Conservation (phyloP, 1,140 invertebrate genomes). For the Microplitis mediator region DNA sequence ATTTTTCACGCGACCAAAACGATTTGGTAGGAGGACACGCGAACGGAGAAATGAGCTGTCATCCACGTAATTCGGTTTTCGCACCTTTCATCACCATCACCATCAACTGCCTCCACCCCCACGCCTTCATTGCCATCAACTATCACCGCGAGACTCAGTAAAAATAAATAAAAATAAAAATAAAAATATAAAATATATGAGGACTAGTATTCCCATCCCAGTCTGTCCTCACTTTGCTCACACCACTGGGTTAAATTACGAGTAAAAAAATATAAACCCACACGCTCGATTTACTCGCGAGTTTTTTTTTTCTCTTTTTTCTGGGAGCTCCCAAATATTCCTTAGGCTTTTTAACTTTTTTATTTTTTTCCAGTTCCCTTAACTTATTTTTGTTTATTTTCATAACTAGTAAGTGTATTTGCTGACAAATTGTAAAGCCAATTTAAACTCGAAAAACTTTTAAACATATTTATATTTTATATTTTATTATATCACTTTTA, state of each 20-base stretch:
- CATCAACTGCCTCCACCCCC: too few relatives aligned
- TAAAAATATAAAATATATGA: too few relatives aligned
- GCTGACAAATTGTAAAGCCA: not conserved
- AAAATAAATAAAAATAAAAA: too few relatives aligned
- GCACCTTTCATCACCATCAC: slow-evolving; percentile 10
- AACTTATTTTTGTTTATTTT: not conserved
- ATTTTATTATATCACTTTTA: too few relatives aligned
- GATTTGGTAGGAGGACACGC: slow-evolving; percentile 20
- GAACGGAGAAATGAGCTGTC: slow-evolving; percentile 22
- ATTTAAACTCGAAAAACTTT: not conserved
- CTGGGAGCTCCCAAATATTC: too few relatives aligned
- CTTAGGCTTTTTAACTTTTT: too few relatives aligned
- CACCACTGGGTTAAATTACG: not conserved
- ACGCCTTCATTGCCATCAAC: not conserved
- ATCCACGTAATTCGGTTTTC: slow-evolving; percentile 20
- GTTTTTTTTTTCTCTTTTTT: too few relatives aligned
- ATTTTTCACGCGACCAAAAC: slow-evolving; percentile 22
- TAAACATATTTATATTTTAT: too few relatives aligned
- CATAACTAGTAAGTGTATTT: not conserved
- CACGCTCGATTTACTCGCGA: too few relatives aligned
- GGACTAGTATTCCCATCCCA: not conserved
- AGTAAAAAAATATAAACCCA: too few relatives aligned
- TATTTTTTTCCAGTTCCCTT: too few relatives aligned
- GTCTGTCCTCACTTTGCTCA: not conserved
- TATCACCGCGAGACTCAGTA: too few relatives aligned